phyloP scores from a whole-genome alignment of 2,888 invertebrate genomes.

The Heteromyza rotundicornis region DNA sequence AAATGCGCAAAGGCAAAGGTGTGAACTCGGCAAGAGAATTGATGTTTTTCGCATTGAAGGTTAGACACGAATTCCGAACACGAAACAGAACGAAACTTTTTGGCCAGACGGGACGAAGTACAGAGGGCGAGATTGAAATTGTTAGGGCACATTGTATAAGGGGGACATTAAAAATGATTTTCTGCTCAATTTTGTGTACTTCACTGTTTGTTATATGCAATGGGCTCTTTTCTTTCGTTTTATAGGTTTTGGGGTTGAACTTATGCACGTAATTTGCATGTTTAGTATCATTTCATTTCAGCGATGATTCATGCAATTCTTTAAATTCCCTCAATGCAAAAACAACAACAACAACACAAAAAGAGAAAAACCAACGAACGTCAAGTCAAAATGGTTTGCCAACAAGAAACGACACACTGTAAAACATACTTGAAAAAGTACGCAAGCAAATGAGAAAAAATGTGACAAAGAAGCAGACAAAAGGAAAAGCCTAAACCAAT shows the following conservation, averaged over 20 bases:
- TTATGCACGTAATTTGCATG: no score
- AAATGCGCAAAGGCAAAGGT: conserved; percentile 14
- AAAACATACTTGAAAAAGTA: neutral
- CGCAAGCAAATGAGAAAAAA: neutral
- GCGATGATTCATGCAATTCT: conserved; percentile 41
- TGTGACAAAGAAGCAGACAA: conserved; percentile 1
- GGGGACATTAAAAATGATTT: no score
- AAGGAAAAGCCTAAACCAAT: conserved; percentile 20
- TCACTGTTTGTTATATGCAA: no score
- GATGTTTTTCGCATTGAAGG: conserved; percentile 19
- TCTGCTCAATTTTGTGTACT: no score
- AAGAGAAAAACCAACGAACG: conserved; percentile 1
- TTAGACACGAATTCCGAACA: conserved; percentile 15
- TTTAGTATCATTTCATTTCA: neutral
- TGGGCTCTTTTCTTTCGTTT: no score
- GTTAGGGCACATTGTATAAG: no score
- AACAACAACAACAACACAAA: conserved; percentile 25
- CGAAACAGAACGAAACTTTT: neutral
- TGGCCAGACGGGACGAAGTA: neutral
- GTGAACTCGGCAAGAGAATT: conserved; percentile 9
- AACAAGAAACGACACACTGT: neutral
- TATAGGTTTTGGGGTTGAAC: no score
- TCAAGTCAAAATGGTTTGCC: neutral
- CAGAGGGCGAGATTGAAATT: neutral
- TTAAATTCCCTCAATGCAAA: conserved; percentile 37